phyloP scores from a whole-genome alignment of 2,113 vertebrate genomes.

The Rhea pennata region DNA sequence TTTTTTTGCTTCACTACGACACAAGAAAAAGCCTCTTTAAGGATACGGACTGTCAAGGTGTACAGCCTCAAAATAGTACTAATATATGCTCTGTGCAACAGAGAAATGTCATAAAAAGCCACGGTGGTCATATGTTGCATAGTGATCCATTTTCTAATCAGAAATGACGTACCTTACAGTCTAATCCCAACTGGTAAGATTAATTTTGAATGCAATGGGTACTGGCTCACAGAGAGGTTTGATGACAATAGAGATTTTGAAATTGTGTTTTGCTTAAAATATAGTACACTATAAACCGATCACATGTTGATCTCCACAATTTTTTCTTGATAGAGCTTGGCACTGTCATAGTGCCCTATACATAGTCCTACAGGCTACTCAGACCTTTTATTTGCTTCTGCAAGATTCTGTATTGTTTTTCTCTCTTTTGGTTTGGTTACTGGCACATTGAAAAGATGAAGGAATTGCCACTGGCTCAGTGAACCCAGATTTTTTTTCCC shows the following conservation, averaged over 20 bases:
- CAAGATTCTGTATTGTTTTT: background rate
- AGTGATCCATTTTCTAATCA: background rate
- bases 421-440: background rate
- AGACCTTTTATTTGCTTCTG: background rate
- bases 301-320: background rate
- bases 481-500: background rate
- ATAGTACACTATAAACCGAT: background rate
- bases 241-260: background rate
- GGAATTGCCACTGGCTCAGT: background rate
- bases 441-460: background rate
- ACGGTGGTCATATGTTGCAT: rapidly evolving
- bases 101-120: background rate
- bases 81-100: background rate
- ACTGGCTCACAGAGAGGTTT: background rate
- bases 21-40: too few species aligned
- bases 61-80: background rate
- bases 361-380: background rate
- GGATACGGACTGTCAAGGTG: background rate
- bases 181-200: background rate
- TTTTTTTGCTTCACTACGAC: background rate
- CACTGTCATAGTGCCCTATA: background rate
- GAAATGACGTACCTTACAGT: background rate
- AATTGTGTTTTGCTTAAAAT: background rate
- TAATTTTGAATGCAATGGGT: background rate
- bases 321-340: background rate